Percentiles rank a stretch among this genome's conserved stretches.
These are phyloP conservation scores for Hiodon tergisus DNA, from an alignment of 2,113 vertebrate species.

Conservation along the genomic window DNA sequence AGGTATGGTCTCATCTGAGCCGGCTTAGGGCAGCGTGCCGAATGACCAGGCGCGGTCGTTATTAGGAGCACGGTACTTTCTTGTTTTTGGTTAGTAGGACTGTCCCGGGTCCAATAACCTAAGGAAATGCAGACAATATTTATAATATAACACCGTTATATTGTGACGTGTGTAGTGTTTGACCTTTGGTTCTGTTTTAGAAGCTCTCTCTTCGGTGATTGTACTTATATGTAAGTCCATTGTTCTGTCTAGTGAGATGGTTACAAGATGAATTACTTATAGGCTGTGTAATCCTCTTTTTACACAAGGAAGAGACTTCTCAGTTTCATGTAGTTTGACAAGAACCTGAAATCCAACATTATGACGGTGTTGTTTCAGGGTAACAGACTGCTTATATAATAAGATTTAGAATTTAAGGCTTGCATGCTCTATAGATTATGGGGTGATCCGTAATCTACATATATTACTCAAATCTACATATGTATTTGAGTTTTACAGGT, in stretches of 20 bases:
- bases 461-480: background rate
- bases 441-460: background rate
- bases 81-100: too few relatives aligned
- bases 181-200: background rate
- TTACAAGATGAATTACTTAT: background rate
- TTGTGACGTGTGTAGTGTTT: background rate
- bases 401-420: too few relatives aligned
- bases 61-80: too few relatives aligned
- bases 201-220: background rate
- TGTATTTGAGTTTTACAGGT: background rate
- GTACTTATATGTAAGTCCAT: background rate
- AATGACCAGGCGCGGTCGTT: background rate
- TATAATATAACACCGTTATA: too few relatives aligned
- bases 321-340: too few relatives aligned
- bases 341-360: too few relatives aligned
- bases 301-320: too few relatives aligned
- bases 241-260: background rate
- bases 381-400: too few relatives aligned
- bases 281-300: too few relatives aligned
- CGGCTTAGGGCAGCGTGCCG: background rate
- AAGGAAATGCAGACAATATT: too few relatives aligned
- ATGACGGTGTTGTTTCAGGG: too few relatives aligned
- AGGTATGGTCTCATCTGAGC: conserved; percentile 62
- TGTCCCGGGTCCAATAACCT: too few relatives aligned
- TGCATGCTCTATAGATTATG: background rate